Conservation (phyloP, 2,888 invertebrate genomes). For the Galerucella nymphaeae region DNA sequence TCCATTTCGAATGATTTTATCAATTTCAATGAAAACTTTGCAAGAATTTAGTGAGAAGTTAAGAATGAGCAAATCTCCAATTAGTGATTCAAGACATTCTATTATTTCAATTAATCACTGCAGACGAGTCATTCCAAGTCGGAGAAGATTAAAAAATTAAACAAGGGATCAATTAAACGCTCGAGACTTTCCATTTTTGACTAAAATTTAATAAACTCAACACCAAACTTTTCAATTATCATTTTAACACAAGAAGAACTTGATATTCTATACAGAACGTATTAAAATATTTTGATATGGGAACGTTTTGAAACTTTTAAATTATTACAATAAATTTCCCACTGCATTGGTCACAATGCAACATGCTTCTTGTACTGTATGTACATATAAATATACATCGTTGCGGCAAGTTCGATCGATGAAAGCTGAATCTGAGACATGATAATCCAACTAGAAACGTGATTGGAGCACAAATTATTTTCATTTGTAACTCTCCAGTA, state of each 20-base stretch:
- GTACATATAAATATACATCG: background rate
- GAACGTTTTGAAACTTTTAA: background rate
- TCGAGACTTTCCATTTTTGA: background rate
- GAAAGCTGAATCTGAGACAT: background rate
- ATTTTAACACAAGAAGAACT: background rate
- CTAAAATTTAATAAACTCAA: background rate
- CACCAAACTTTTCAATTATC: background rate
- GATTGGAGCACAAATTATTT: background rate
- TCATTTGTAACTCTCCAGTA: background rate
- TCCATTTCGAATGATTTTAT: too few species aligned
- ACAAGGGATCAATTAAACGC: background rate
- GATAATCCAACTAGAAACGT: background rate
- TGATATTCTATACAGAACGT: background rate
- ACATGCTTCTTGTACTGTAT: background rate
- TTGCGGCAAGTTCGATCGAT: background rate
- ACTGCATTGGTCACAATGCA: background rate
- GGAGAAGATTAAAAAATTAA: background rate
- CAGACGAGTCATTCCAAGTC: background rate
- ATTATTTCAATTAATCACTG: background rate
- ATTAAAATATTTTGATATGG: background rate
- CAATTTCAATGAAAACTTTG: too few species aligned
- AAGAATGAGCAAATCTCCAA: too few species aligned
- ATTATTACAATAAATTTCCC: background rate
- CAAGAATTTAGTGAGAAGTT: too few species aligned
- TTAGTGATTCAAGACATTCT: background rate